These are phyloP conservation scores for Dugesia japonica DNA, from an alignment of 2,888 invertebrate genomes.

Conservation along the genomic window DNA sequence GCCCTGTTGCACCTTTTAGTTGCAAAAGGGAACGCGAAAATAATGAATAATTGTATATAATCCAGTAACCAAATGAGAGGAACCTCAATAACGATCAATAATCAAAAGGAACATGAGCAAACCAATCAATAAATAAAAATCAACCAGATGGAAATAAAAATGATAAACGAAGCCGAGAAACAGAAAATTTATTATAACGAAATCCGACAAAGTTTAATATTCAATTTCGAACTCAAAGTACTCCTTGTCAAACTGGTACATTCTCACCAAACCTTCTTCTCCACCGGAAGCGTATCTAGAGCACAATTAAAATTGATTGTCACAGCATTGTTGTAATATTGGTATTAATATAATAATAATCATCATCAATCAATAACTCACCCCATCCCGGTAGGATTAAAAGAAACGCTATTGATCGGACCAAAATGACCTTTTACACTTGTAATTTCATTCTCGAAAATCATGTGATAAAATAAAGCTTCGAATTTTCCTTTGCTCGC, in stretches of 20 bases:
- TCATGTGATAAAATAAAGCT: slow-evolving; percentile 74
- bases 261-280: slow-evolving; percentile 90
- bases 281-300: slow-evolving; percentile 71
- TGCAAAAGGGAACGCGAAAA: too few species aligned
- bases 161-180: too few species aligned
- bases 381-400: slow-evolving; percentile 86
- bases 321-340: not conserved
- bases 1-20: too few species aligned
- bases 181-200: too few species aligned
- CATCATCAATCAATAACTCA: slow-evolving; percentile 36
- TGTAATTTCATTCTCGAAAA: slow-evolving; percentile 90
- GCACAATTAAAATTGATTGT: not conserved
- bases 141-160: too few species aligned
- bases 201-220: too few species aligned
- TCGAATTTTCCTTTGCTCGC: slow-evolving; percentile 74
- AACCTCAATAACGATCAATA: too few species aligned
- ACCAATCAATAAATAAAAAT: too few species aligned
- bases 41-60: too few species aligned
- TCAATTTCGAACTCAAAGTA: slow-evolving; percentile 75
- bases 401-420: slow-evolving; percentile 90
- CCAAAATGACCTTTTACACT: slow-evolving; percentile 98
- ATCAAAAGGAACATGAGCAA: too few species aligned
- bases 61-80: too few species aligned
- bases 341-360: not conserved
- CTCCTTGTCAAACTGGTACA: slow-evolving; percentile 83